phyloP scores from a whole-genome alignment of 2,797 vertebrate species.

The Lithobates sylvaticus region DNA sequence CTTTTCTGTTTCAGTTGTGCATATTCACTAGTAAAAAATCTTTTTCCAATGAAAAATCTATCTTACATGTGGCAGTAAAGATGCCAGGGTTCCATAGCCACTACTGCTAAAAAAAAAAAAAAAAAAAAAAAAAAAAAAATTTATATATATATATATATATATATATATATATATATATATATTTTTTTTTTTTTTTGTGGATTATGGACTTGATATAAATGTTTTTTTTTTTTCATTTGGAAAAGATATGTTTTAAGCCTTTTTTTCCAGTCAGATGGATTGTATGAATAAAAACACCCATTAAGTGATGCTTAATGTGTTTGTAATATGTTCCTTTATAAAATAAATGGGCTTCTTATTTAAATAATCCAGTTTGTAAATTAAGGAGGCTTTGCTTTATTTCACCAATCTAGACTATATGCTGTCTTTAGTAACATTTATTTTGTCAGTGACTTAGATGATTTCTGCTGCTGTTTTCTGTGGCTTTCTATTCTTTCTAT shows the following conservation, averaged over 20 bases:
- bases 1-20: not conserved
- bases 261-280: not conserved
- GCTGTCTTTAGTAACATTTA: not conserved
- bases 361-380: constrained; percentile 40
- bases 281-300: not conserved
- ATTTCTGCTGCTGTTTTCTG: too few species aligned
- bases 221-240: constrained; percentile 5
- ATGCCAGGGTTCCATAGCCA: not conserved
- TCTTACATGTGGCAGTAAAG: not conserved
- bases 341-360: constrained; percentile 5
- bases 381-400: constrained; percentile 80
- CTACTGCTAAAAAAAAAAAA: too few species aligned
- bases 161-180: too few species aligned
- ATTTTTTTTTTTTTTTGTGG: not conserved
- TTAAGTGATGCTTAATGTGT: constrained; percentile 26
- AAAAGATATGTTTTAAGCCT: constrained; percentile 2
- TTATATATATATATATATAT: too few species aligned
- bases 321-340: constrained; percentile 5
- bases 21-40: not conserved
- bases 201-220: not conserved
- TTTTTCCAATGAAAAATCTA: constrained; percentile 27
- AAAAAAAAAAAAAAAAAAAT: too few species aligned
- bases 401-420: not conserved
- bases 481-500: not conserved
- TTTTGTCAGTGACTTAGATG: not conserved